Evolutionary conservation across 2,113 vertebrate species (phyloP), one percentile per base, ranked within the genome.

Genomic region (Bostrychus sinensis): DNA sequence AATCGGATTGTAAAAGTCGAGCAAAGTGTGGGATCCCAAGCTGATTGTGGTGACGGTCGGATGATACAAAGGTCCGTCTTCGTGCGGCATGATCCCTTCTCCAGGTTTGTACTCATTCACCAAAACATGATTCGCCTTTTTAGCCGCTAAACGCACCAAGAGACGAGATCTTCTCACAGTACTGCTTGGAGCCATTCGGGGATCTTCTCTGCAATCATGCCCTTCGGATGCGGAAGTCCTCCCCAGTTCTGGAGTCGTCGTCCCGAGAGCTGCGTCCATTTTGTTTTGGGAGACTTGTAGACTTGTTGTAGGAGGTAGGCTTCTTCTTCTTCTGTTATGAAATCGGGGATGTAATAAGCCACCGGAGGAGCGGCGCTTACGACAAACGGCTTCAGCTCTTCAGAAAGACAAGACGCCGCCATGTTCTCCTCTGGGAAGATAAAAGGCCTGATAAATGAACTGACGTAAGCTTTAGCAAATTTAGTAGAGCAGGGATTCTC

Each of bases 1-100:
- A 66, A 94, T 9, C 0, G 94, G 93, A 1, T 70, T 51, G 76
- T 96, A 96, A 84, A 97, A 93, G 65, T 97, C 95, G 1, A 97
- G 88, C 6, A 96, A 22, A 7, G 93, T 91, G 81, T 95, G 94
- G 2, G 95, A 96, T n/a, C 95, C 95, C 75, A 97, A 76, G 75
- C 87, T 96, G 88, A 97, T 89, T 30, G 95, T 96, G 39, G 93
- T 94, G 80, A 97, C 94, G 0, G 94, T 95, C 1, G 95, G 95
- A 85, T 94, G 94, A 83, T 97, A 97, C 5, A 96, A 74, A 1
- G 94, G 94, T 2, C 95, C 95, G 0, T 97, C 95, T 19, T 93
- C 94, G 3, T 97, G 95, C n/a, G 95, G 93, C 95, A 97, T 96
- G 56, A 97, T 96, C 57, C 95, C 95, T 78, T 96, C 92, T 17